A percentile compares a stretch with the other conserved stretches of the same genome.
These are phyloP conservation scores for Mormyrus iriodes DNA, from an alignment of 2,113 vertebrate species.

Conservation along the genomic window DNA sequence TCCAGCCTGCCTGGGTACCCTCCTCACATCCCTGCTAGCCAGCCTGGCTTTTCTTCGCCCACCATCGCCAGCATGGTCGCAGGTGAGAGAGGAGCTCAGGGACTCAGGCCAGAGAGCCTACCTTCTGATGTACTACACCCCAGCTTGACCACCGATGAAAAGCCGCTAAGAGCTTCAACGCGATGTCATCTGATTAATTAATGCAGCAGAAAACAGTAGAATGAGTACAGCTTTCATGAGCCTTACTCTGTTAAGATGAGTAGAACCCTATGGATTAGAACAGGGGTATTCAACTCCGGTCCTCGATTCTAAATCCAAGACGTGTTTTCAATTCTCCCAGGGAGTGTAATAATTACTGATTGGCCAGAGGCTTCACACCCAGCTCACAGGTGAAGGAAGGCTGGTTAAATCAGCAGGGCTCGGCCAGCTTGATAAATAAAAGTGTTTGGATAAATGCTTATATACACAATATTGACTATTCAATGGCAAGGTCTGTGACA, in stretches of 20 bases:
- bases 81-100: constrained; percentile 55
- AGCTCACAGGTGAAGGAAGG: no score
- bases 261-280: neutral
- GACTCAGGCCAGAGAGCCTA: no score
- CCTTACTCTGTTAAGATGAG: no score
- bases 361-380: no score
- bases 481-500: neutral
- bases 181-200: neutral
- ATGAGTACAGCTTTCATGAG: no score
- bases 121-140: neutral
- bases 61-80: constrained; percentile 84
- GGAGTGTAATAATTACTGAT: no score
- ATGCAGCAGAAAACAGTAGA: neutral
- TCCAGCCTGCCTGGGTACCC: constrained; percentile 84
- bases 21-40: constrained; percentile 78
- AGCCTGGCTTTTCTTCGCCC: constrained; percentile 76
- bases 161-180: no score
- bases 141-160: no score
- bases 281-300: no score
- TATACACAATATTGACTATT: neutral
- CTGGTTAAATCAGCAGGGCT: no score
- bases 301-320: no score
- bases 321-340: no score
- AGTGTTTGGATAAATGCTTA: neutral
- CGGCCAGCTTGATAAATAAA: neutral